phyloP scores from a whole-genome alignment of 2,113 vertebrate genomes.

The Hiodon alosoides region DNA sequence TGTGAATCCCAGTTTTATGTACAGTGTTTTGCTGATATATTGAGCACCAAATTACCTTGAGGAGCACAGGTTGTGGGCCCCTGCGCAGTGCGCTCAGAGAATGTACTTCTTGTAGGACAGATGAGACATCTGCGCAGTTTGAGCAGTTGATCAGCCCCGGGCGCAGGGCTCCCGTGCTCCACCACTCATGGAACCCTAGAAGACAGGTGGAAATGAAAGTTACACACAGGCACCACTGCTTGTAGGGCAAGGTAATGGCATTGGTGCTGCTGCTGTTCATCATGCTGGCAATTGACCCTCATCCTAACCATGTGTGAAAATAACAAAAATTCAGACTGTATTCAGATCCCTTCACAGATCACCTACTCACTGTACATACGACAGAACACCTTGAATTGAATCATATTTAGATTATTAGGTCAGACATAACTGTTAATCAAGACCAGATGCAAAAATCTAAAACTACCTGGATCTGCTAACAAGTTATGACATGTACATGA shows the following conservation, averaged over 20 bases:
- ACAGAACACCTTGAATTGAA: no score
- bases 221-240: neutral
- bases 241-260: no score
- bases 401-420: no score
- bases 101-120: conserved; percentile 52
- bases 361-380: neutral
- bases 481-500: no score
- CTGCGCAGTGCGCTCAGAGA: conserved; percentile 45
- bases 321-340: neutral
- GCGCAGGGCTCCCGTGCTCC: conserved; percentile 44
- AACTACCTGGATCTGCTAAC: no score
- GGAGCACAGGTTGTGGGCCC: conserved; percentile 56
- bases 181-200: conserved; percentile 64
- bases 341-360: neutral
- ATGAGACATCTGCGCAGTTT: conserved; percentile 57
- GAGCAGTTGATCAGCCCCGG: conserved; percentile 60
- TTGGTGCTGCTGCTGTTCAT: no score
- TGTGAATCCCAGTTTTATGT: no score
- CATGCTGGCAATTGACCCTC: no score
- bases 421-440: no score
- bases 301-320: no score
- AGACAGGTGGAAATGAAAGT: neutral
- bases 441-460: no score
- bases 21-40: neutral
- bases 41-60: conserved; percentile 49